phyloP scores from a whole-genome alignment of 1,140 invertebrate genomes.

The Coboldia fuscipes region DNA sequence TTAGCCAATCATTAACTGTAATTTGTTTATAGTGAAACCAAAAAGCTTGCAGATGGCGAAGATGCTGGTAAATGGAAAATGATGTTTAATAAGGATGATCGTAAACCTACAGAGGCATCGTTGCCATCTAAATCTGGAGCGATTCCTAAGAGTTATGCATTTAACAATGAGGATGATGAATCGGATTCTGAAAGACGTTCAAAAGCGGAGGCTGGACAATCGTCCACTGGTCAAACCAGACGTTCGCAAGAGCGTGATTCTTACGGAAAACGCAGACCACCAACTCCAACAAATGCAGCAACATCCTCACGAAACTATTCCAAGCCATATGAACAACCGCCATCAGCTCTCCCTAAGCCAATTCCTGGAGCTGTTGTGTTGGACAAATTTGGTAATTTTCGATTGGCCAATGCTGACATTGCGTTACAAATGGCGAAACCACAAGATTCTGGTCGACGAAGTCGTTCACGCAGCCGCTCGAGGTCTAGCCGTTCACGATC shows the following conservation, averaged over 20 bases:
- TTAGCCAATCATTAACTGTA: too few species aligned
- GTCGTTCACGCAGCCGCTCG: constrained; percentile 1
- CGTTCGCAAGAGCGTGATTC: background rate
- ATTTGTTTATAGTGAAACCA: too few species aligned
- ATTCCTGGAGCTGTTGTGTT: background rate
- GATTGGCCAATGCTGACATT: background rate
- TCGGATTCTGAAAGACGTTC: background rate
- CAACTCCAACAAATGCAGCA: background rate
- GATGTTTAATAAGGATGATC: background rate
- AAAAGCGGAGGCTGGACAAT: background rate
- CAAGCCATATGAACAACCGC: background rate
- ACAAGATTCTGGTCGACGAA: background rate
- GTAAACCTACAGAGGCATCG: background rate
- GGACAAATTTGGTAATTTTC: constrained; percentile 1
- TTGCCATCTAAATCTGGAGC: background rate
- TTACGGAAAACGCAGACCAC: background rate
- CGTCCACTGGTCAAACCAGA: background rate
- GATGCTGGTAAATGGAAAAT: background rate
- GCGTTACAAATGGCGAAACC: background rate
- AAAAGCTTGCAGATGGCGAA: background rate
- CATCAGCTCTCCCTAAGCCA: background rate
- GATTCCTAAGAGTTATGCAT: background rate
- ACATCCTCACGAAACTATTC: background rate
- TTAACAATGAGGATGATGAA: background rate
- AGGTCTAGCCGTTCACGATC: background rate